Base-by-base conservation (phyloP, 2,888 invertebrate genomes). In the Cryptocephalus moraei region DNA sequence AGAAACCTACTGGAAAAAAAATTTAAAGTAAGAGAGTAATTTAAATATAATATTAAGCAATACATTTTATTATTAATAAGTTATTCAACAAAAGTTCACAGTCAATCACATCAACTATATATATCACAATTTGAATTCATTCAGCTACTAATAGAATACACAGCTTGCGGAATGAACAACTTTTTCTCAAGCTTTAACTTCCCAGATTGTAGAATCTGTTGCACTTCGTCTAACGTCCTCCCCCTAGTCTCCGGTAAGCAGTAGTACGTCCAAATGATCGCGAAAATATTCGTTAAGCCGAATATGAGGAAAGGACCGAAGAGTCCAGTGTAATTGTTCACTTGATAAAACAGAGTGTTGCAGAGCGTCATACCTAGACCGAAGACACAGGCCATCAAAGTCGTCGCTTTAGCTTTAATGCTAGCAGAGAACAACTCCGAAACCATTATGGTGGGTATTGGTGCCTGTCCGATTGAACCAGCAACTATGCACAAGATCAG, bases 171-270 rank as follows among this genome's bases (percentile, higher is more conserved):
- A 22, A 22, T 22, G 6, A 22, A 22, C 6, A 22, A 22, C 6
- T 22, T 22, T 22, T 22, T 22, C 22, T 22, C 22, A 4, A 22
- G 6, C 22, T 22, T 22, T 6, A 22, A 22, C 22, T 22, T 22
- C 22, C 22, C 22, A 22, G 22, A 22, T 22, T 22, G 22, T 2
- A 22, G 22, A 22, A 36, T 36, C 49, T 67, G 64, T 49, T 70
- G 69, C 42, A 69, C 68, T 56, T 69, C 65, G 47, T 67, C 67
- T 32, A 69, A 54, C 8, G 66, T 66, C 48, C 65, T 67, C 2
- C 66, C 68, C 52, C 62, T 65, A 1, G 68, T 69, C 50, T 70
- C 66, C 1, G 67, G 67, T 34, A 70, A 54, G 47, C 61, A 56
- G 51, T 51, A 64, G 48, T 62, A 59, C 4, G 63, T 56, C 44